phyloP scores from a whole-genome alignment of 2,888 invertebrate species.

The Macrosoma leucophasiata region DNA sequence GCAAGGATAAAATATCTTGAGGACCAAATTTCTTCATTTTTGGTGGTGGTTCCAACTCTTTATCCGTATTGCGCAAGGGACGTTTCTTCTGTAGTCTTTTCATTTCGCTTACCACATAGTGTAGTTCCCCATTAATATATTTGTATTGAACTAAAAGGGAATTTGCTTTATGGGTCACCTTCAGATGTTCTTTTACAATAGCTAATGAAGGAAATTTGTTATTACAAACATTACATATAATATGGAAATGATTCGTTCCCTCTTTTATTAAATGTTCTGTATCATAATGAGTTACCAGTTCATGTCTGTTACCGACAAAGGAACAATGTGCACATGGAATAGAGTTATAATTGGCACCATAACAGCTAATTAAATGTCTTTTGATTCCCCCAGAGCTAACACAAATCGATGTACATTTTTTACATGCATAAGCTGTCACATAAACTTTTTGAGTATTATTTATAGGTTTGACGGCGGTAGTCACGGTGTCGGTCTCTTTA shows the following conservation, averaged over 20 bases:
- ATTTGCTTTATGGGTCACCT: constrained; percentile 22
- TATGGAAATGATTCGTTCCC: constrained; percentile 13
- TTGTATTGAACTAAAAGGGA: not conserved
- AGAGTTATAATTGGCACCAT: not conserved
- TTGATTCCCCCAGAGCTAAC: too few species aligned
- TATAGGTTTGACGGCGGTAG: too few species aligned
- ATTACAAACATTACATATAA: constrained; percentile 37
- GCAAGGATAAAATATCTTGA: constrained; percentile 78
- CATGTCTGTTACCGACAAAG: constrained; percentile 16
- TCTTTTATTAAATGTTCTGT: constrained; percentile 14
- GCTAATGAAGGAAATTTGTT: constrained; percentile 16
- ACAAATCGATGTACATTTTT: too few species aligned
- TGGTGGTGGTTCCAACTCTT: constrained; percentile 17
- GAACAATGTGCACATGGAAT: constrained; percentile 32
- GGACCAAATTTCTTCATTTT: constrained; percentile 65
- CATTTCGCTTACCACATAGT: not conserved
- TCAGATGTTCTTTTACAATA: constrained; percentile 34
- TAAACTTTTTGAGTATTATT: too few species aligned
- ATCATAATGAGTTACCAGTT: constrained; percentile 38
- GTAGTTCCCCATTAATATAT: not conserved
- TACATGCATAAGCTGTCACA: too few species aligned
- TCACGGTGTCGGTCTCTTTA: too few species aligned
- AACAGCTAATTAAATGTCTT: too few species aligned
- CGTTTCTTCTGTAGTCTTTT: constrained; percentile 9
- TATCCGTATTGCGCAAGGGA: constrained; percentile 7